Evolutionary conservation across 2,888 invertebrate genomes (phyloP), one percentile per base, ranked within the genome.

Genomic region (Ernsta delagoae): DNA sequence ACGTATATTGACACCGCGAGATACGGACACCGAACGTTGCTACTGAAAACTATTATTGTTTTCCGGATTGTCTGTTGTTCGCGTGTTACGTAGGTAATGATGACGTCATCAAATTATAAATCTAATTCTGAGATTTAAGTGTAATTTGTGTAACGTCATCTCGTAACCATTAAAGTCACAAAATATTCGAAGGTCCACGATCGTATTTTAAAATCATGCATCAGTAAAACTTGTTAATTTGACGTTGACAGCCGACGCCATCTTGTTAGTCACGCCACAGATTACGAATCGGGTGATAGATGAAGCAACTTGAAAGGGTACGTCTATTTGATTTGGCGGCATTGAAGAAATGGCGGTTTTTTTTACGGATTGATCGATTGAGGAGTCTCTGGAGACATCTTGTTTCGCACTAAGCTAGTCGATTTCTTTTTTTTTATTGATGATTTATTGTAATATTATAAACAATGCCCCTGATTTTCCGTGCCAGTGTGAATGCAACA

Each of bases 331-430:
- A 31, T 31, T 34, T 34, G 56, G 16, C 24, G 53, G 53, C 50
- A 50, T 50, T 16, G 11, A n/a, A 36, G 7, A 34, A 56, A 36
- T 56, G 34, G 56, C 6, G 34, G 34, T 56, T 56, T 36, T 36
- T 11, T 11, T 11, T 34, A 31, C 7, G 39, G 9, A 41, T 9
- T 41, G 9, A 41, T 9, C 24, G n/a, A 31, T 39, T 41, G n/a
- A 56, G 12, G n/a, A 8, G 39, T 41, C 12, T 24, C 24, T n/a
- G 3, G 34, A n/a, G 31, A 63, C 31, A 54, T 12, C 54, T 24
- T 31, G 41, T 56, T 61, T 65, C 54, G 39, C 36, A 61, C 36
- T 62, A 67, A 62, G 67, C 67, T 67, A 67, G 67, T 67, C 67
- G 67, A 48, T 48, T 43, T 31, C 3, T 41, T 41, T 54, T 41